Conservation (phyloP, 2,797 vertebrate genomes). For the Philypnodon macrostomus region DNA sequence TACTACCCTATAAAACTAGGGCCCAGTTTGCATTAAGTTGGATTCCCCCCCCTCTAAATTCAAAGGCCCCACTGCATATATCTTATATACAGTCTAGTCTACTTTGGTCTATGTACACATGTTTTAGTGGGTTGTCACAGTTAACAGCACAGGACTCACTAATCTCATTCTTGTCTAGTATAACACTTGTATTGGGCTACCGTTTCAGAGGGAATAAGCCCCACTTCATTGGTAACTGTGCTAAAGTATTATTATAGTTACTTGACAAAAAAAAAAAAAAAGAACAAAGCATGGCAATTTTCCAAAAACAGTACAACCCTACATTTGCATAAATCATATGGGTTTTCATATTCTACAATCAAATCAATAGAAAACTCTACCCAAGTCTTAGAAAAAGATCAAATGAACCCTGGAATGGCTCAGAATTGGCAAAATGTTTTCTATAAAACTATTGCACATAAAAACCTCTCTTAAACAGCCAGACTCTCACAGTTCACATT, state of each 20-base stretch:
- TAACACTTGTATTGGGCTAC: conserved; percentile 38
- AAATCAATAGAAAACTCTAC: conserved; percentile 34
- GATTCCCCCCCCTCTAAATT: conserved; percentile 30
- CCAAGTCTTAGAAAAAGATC: conserved; percentile 50
- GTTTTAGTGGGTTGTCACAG: conserved; percentile 39
- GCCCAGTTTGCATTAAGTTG: conserved; percentile 30
- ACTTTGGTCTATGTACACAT: conserved; percentile 51
- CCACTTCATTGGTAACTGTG: conserved; percentile 61
- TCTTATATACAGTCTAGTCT: neutral
- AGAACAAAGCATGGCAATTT: conserved; percentile 26
- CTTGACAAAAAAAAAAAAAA: too few species aligned
- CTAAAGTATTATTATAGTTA: conserved; percentile 8
- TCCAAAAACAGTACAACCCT: conserved; percentile 16
- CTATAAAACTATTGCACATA: conserved; percentile 75
- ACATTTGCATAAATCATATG: conserved; percentile 15
- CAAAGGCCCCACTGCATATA: conserved; percentile 16
- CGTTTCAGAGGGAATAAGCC: conserved; percentile 48
- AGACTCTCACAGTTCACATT: conserved; percentile 43
- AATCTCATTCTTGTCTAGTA: conserved; percentile 22
- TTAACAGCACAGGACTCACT: conserved; percentile 25
- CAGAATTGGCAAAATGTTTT: conserved; percentile 43
- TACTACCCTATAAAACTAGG: conserved; percentile 76
- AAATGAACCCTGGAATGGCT: conserved; percentile 49
- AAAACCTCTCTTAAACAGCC: conserved; percentile 68
- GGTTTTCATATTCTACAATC: conserved; percentile 20